These are phyloP conservation scores for Trypoxylus dichotomus DNA, from an alignment of 1,140 invertebrate species.

Conservation along the genomic window DNA sequence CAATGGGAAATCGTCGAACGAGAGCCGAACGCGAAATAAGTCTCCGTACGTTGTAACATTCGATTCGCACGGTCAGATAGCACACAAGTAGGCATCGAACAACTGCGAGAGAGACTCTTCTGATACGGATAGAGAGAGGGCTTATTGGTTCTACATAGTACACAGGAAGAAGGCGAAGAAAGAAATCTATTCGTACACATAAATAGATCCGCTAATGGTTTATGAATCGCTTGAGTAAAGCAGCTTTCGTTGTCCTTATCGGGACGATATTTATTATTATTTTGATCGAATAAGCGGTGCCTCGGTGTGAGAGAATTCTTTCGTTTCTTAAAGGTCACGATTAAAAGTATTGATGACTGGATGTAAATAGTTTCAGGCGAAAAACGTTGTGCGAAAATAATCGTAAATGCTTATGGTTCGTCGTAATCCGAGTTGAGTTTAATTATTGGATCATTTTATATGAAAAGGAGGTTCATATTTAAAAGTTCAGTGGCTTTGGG, in stretches of 20 bases:
- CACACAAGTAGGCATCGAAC: background rate
- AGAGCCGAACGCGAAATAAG: background rate
- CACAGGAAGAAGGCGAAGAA: background rate
- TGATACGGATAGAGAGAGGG: background rate
- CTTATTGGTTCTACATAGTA: background rate
- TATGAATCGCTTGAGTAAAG: slow-evolving; percentile 12
- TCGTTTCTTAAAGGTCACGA: no score
- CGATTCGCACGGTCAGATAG: slow-evolving; percentile 2
- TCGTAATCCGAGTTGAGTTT: no score
- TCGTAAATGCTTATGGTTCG: no score
- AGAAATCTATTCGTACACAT: background rate
- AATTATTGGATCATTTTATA: no score
- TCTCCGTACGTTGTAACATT: background rate
- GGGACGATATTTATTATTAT: background rate
- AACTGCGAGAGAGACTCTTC: background rate
- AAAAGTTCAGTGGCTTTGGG: no score
- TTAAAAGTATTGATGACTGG: background rate
- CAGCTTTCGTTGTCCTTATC: background rate
- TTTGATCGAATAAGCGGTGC: background rate
- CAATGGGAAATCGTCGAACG: background rate
- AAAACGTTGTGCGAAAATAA: no score
- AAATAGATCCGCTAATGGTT: background rate
- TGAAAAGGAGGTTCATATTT: no score
- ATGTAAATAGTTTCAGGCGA: background rate
- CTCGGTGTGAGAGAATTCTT: no score